These are phyloP conservation scores for Microctonus hyperodae DNA, from an alignment of 2,888 invertebrate genomes.

Conservation along the genomic window DNA sequence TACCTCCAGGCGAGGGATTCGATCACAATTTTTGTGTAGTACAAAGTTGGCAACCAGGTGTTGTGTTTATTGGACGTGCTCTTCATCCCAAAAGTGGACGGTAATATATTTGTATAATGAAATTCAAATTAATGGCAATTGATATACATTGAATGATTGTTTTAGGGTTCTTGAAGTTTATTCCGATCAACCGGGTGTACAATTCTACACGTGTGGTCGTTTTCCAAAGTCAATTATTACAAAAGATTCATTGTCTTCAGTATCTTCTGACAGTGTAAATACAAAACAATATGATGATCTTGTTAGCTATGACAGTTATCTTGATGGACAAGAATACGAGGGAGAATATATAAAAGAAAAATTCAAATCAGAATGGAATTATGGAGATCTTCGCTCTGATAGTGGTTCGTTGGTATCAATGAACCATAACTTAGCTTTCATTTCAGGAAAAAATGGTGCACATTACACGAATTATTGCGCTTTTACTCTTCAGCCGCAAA, in stretches of 20 bases:
- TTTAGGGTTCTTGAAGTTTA: constrained; percentile 76
- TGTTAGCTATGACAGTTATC: constrained; percentile 9
- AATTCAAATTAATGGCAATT: not conserved
- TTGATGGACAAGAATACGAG: not conserved
- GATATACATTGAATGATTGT: constrained; percentile 4
- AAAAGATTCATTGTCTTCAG: not conserved
- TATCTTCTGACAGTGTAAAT: constrained; percentile 10
- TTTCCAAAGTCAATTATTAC: constrained; percentile 37
- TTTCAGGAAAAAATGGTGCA: constrained; percentile 75
- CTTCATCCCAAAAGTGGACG: constrained; percentile 50
- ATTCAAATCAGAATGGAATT: not conserved
- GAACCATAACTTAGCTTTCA: constrained; percentile 36
- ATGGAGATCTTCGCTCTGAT: not conserved
- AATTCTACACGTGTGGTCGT: constrained; percentile 76
- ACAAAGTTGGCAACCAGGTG: constrained; percentile 54
- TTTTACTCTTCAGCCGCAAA: constrained; percentile 89
- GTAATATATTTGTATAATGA: constrained; percentile 36
- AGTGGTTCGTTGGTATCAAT: not conserved
- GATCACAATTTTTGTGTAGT: constrained; percentile 82
- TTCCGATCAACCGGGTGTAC: constrained; percentile 88
- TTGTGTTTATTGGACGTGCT: constrained; percentile 68
- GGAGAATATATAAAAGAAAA: not conserved
- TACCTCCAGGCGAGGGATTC: constrained; percentile 72
- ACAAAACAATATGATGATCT: constrained; percentile 18
- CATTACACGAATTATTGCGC: constrained; percentile 78